These are phyloP conservation scores for Serripes groenlandicus DNA, from an alignment of 2,888 invertebrate species.

Conservation along the genomic window DNA sequence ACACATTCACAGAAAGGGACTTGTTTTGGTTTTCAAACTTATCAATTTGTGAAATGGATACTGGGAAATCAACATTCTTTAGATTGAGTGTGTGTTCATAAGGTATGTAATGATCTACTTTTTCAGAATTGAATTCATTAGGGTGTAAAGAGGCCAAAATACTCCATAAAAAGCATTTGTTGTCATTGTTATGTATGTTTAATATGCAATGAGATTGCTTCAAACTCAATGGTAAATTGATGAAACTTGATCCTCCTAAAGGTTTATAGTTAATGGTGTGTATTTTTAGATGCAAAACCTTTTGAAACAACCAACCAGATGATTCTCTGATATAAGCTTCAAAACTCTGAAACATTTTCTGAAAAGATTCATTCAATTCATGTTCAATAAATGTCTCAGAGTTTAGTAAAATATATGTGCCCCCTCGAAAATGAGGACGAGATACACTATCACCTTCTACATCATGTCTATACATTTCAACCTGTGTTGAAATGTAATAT, in stretches of 20 bases:
- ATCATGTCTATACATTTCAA: constrained; percentile 45
- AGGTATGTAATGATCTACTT: constrained; percentile 24
- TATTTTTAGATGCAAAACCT: constrained; percentile 38
- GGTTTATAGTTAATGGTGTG: constrained; percentile 38
- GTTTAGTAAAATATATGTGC: constrained; percentile 34
- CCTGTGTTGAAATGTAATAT: constrained; percentile 43
- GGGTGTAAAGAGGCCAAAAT: constrained; percentile 23
- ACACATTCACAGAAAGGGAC: constrained; percentile 48
- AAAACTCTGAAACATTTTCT: constrained; percentile 47
- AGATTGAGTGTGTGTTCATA: constrained; percentile 42
- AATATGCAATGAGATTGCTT: background rate
- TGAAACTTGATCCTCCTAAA: constrained; percentile 11
- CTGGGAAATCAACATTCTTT: constrained; percentile 29
- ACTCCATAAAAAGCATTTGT: constrained; percentile 30
- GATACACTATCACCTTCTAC: constrained; percentile 14
- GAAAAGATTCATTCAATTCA: constrained; percentile 43
- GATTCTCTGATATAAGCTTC: constrained; percentile 54
- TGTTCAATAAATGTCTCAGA: constrained; percentile 30
- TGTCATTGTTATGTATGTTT: constrained; percentile 27
- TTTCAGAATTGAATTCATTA: background rate
- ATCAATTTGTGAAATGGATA: constrained; percentile 38
- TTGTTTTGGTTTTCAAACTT: constrained; percentile 58
- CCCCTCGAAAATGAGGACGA: constrained; percentile 53
- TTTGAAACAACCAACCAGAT: constrained; percentile 43
- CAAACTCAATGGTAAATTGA: constrained; percentile 12